Base-by-base conservation (phyloP, 2,797 vertebrate species). In the Hephaestus fuliginosus region DNA sequence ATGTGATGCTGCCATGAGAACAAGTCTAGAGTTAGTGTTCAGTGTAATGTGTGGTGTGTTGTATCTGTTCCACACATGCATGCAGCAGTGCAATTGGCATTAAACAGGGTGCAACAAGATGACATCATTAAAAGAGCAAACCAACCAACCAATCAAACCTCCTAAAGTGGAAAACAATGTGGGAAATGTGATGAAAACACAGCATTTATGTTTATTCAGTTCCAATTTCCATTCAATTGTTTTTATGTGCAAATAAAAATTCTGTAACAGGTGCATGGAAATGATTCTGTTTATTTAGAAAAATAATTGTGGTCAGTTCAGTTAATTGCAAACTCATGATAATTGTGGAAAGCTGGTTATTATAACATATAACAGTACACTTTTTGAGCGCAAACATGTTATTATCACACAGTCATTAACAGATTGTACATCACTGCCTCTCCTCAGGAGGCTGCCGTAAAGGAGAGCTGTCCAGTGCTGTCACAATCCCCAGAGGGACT, bases 401-500 rank as follows among this genome's bases (percentile, higher is more conserved):
- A 14, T 1, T 12, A 22, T 22, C 5, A 53, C 36, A 15, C 20
- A 22, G 6, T 33, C 9, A 18, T 15, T 11, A 30, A 33, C 14
- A 8, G 12, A 18, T 4, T 25, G 13, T 36, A 12, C 48, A 3
- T 77, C 4, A 44, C 1, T 74, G 13, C 9, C 13, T 60, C 5
- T 51, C 63, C 5, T 63, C 78, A 94, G 93, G 91, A 90, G 28
- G 18, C 77, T 3, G 55, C 22, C 6, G 69, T 55, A 30, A 94
- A 90, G 67, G 90, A 90, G 4, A 57, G 67, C 43, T 79, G 67
- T 7, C 89, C 92, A 7, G 81, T 91, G 36, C 91, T 96, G 41
- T 92, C 95, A 0, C 91, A 96, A 25, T 92, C 95, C 70, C 91
- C 94, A 2, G 95, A 96, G 66, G 95, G 96, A 48, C 61, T 91